Evolutionary conservation across 37 sponge, comb jelly and placozoan genomes (phyloP).

Genomic region (Corticium candelabrum): DNA sequence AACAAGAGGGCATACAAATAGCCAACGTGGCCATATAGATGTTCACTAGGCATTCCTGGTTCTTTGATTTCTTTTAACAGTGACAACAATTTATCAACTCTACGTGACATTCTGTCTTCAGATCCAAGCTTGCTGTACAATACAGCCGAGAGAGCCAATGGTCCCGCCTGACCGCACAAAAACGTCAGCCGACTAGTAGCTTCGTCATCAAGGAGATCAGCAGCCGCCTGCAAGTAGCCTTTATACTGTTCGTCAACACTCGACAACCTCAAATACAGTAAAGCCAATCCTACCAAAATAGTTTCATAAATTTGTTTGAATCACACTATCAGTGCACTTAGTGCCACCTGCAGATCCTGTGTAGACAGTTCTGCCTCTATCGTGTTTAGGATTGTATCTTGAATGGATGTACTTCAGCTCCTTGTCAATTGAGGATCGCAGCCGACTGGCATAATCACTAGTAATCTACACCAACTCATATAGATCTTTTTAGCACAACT

Average conservation of each 20-base stretch:
- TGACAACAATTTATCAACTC: slow-evolving; percentile 8
- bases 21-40: slow-evolving; percentile 78
- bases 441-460: no score
- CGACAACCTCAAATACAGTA: background rate
- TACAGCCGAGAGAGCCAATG: slow-evolving; percentile 61
- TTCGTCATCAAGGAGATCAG: background rate
- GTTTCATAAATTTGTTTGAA: no score
- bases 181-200: slow-evolving; percentile 47
- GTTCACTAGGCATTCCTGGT: slow-evolving; percentile 52
- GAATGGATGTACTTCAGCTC: background rate
- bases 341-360: background rate
- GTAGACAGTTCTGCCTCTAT: background rate
- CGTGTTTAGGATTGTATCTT: background rate
- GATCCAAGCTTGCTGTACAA: slow-evolving; percentile 33
- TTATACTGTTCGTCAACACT: background rate
- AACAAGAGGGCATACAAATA: slow-evolving; percentile 81
- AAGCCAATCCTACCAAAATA: background rate
- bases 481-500: no score
- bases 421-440: no score
- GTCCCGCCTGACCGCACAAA: slow-evolving; percentile 84
- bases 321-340: no score
- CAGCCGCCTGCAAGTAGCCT: background rate
- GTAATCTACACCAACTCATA: no score
- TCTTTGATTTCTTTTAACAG: slow-evolving; percentile 13
- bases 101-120: slow-evolving; percentile 10